phyloP scores from a whole-genome alignment of 2,113 vertebrate genomes.

The Tringa solitaria region DNA sequence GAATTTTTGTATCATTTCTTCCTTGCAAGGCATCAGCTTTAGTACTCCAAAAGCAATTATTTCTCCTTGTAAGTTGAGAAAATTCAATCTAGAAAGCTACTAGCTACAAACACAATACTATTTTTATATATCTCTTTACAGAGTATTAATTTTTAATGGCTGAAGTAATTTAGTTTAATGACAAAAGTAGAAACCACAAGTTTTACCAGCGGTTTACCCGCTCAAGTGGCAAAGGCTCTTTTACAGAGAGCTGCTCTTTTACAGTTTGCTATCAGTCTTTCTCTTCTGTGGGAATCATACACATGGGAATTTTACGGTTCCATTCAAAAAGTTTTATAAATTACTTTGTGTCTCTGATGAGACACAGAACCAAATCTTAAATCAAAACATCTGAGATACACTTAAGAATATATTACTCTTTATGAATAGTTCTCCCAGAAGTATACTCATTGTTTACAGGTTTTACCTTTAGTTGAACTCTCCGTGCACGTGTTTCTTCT shows the following conservation, averaged over 20 bases:
- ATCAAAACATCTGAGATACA: neutral
- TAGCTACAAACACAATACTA: neutral
- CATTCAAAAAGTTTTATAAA: neutral
- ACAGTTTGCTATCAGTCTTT: neutral
- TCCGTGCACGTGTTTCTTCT: constrained; percentile 89
- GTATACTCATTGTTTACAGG: neutral
- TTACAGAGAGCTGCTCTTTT: neutral
- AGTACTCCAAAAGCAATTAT: neutral
- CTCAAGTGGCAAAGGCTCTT: neutral
- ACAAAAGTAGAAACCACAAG: neutral
- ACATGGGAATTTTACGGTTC: neutral
- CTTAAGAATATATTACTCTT: neutral
- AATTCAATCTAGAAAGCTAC: neutral
- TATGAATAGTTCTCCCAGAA: neutral
- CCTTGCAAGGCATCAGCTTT: neutral
- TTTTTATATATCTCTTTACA: neutral
- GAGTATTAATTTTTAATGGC: neutral
- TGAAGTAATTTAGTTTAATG: neutral
- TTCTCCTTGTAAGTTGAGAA: neutral
- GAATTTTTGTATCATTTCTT: neutral
- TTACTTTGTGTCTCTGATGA: neutral
- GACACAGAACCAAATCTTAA: neutral
- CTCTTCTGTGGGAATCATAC: neutral
- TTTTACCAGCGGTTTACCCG: neutral
- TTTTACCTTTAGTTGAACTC: constrained; percentile 91